Evolutionary conservation across 2,888 invertebrate genomes (phyloP), one percentile per base, ranked within the genome.

Genomic region (Acanthosepion esculentum): DNA sequence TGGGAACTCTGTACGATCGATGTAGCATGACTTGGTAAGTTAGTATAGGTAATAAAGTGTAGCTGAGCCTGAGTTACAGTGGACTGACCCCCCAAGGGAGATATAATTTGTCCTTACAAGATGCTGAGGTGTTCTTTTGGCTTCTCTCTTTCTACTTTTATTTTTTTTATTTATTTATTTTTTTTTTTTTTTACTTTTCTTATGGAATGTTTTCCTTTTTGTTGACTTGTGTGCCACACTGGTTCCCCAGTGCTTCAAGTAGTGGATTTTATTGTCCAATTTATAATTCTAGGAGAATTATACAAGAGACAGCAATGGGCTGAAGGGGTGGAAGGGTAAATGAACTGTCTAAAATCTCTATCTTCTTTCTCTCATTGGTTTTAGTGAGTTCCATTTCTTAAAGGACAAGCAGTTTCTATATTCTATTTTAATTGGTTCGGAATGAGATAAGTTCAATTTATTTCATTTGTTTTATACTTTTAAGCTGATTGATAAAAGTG

Each of bases 1-100:
- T 78, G 78, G 78, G 78, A 78, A 78, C 78, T n/a, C 78, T 78
- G 78, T 78, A 78, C 78, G 78, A 78, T 78, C 78, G n/a, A 78
- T 78, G n/a, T 78, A 15, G 33, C 78, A 78, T 78, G 78, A 78
- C 78, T 78, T 78, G 78, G 78, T 78, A 78, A 78, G 78, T 78
- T 78, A 78, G 78, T 78, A 78, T 78, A 78, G n/a, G 78, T 78
- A 78, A 78, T 78, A 78, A 78, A 78, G 78, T 78, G 78, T 78
- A 78, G 78, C 78, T 18, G 78, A 78, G n/a, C 78, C 78, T n/a
- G 78, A 78, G 78, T 33, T 78, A 78, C 78, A 78, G n/a, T 78
- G 78, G 78, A 78, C 78, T n/a, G n/a, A 10, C n/a, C 78, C 78
- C 78, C 78, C 78, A 33, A 33, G 78, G 78, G 78, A 78, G n/a